Evolutionary conservation across 2,888 invertebrate species (phyloP).

Genomic region (Nymphalis c-album): DNA sequence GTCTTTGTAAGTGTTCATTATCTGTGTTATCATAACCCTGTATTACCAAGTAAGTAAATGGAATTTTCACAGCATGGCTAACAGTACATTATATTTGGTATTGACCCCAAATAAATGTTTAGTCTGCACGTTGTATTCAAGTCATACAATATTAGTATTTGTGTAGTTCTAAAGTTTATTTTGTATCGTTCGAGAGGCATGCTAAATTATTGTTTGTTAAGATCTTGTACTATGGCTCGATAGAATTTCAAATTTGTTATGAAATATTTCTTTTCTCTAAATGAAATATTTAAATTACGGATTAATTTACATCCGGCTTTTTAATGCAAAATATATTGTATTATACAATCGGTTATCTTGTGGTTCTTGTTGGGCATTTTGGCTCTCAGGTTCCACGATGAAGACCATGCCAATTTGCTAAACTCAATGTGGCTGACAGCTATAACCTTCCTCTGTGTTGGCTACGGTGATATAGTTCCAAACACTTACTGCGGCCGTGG

Average conservation of each 20-base stretch:
- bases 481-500: constrained; percentile 99
- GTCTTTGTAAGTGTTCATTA: constrained; percentile 57
- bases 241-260: constrained; percentile 19
- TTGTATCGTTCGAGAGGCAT: constrained; percentile 68
- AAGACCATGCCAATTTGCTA: constrained; percentile 98
- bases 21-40: constrained; percentile 62
- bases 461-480: constrained; percentile 99
- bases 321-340: constrained; percentile 34
- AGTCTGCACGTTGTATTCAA: constrained; percentile 78
- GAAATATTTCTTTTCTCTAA: constrained; percentile 15
- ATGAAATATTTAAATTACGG: constrained; percentile 22
- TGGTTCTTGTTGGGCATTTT: constrained; percentile 81
- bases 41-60: constrained; percentile 55
- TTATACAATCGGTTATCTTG: constrained; percentile 67
- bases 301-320: constrained; percentile 30
- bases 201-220: constrained; percentile 51
- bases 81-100: constrained; percentile 61
- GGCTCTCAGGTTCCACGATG: constrained; percentile 95
- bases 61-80: constrained; percentile 72
- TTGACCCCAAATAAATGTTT: constrained; percentile 71
- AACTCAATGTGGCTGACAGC: constrained; percentile 99
- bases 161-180: constrained; percentile 65
- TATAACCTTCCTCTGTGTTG: constrained; percentile 99
- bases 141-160: constrained; percentile 63
- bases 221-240: constrained; percentile 36